A percentile compares a stretch with the other conserved stretches of the same genome.
phyloP scores from a whole-genome alignment of 1,140 invertebrate species.

The Drosophila pruinosa region DNA sequence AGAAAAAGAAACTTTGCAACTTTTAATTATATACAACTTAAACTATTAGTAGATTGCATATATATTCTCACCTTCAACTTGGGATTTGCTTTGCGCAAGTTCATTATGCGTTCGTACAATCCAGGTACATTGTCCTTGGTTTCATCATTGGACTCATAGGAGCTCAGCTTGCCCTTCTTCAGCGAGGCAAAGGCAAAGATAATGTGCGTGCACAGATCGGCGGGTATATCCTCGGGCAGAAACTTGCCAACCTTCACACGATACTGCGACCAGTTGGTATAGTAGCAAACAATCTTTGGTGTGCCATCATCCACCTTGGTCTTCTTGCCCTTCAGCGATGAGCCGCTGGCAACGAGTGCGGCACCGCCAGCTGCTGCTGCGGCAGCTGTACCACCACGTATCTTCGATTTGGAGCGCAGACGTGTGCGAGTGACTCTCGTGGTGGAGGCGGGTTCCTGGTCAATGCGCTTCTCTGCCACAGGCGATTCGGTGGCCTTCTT shows the following conservation, averaged over 20 bases:
- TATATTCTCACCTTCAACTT: conserved; percentile 87
- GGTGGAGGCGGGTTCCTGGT: conserved; percentile 85
- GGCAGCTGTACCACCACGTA: conserved; percentile 85
- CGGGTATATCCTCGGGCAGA: conserved; percentile 96
- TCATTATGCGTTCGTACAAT: conserved; percentile 92
- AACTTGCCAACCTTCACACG: conserved; percentile 96
- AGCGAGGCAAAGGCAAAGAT: conserved; percentile 98
- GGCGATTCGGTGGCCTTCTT: conserved; percentile 82
- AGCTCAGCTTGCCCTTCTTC: conserved; percentile 95
- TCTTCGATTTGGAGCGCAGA: conserved; percentile 85
- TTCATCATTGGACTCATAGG: conserved; percentile 96
- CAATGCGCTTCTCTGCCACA: conserved; percentile 83
- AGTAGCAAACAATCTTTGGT: conserved; percentile 94
- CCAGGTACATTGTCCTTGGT: conserved; percentile 96
- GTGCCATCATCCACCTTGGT: conserved; percentile 87
- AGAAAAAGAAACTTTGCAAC: no score
- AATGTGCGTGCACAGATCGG: conserved; percentile 97
- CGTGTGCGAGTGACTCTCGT: conserved; percentile 87
- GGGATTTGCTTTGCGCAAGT: conserved; percentile 94
- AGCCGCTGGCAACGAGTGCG: conserved; percentile 85
- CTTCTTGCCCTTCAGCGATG: conserved; percentile 84
- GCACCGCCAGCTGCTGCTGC: conserved; percentile 85
- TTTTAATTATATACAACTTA: no score
- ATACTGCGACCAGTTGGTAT: conserved; percentile 99
- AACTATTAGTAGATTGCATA: not conserved